Base-by-base conservation (phyloP, 2,113 vertebrate species). In the Hyperopisus bebe region DNA sequence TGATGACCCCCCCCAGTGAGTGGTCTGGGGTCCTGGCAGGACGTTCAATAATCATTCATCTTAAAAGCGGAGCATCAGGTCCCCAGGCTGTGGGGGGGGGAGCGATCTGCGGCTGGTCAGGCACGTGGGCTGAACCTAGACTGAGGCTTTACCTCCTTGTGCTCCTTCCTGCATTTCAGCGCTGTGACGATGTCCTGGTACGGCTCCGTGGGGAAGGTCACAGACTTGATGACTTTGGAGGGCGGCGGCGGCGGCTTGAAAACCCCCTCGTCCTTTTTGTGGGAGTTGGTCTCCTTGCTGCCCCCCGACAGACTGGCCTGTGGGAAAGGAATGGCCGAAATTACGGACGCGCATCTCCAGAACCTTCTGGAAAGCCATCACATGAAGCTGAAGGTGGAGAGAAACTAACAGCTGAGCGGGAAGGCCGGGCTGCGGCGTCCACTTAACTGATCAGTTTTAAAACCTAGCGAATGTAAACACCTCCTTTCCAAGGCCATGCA, bases 121-220 rank as follows among this genome's bases (percentile, higher is more conserved):
- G 62, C n/a, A 70, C 62, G 0, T 70, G 62, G 27, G n/a, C n/a
- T 3, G 1, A 31, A 70, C n/a, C 62, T 9, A 17, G 3, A 58
- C 35, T 35, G 35, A 3, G 9, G 10, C 96, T 96, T 96, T 95
- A 99, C 98, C 97, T 99, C 98, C 93, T 99, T 99, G 95, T 99
- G 98, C 96, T 99, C 98, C 95, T 98, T 99, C 93, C 96, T 97
- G 95, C 98, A 99, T 95, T 98, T 99, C 94, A 99, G 97, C 89
- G 98, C 95, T 48, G 98, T 99, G 95, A 99, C 97, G 84, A 97
- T 97, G 94, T 99, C 98, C 96, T 99, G 98, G 96, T 98, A 98
- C 91, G 97, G 98, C 91, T 98, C 97, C 24, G 96, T 97, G 91
- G 98, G 98, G 93, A 99, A 93, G 88, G 96, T 98, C 94, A 98